phyloP scores from a whole-genome alignment of 2,113 vertebrate species.

The Podiceps cristatus region DNA sequence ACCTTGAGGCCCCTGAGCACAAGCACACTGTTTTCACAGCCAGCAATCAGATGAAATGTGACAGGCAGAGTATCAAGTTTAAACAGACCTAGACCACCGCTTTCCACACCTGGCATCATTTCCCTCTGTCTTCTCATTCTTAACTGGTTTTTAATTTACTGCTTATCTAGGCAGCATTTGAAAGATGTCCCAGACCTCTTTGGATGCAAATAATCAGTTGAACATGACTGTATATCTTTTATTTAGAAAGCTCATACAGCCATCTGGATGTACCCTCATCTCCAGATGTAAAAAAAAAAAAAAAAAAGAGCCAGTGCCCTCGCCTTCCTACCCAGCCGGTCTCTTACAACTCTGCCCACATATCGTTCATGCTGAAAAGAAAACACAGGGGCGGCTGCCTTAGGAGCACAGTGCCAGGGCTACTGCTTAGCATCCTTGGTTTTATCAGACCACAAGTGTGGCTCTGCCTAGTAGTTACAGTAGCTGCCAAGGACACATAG shows the following conservation, averaged over 20 bases:
- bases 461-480: background rate
- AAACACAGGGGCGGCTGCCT: background rate
- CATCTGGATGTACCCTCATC: background rate
- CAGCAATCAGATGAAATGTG: background rate
- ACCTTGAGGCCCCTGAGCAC: constrained; percentile 26
- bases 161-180: background rate
- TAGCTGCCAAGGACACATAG: background rate
- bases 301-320: background rate
- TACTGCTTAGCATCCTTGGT: background rate
- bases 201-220: background rate
- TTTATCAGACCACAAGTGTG: background rate
- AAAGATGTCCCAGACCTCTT: background rate
- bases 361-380: background rate
- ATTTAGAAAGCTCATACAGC: background rate
- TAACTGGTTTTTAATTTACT: constrained; percentile 46
- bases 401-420: background rate
- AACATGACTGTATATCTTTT: background rate
- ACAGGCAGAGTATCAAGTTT: background rate
- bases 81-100: background rate
- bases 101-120: constrained; percentile 5
- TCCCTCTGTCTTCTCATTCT: background rate
- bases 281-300: background rate
- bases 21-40: constrained; percentile 7
- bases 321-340: background rate
- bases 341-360: background rate